Evolutionary conservation across 1,140 invertebrate species (phyloP).

Genomic region (Aporrectodea caliginosa): DNA sequence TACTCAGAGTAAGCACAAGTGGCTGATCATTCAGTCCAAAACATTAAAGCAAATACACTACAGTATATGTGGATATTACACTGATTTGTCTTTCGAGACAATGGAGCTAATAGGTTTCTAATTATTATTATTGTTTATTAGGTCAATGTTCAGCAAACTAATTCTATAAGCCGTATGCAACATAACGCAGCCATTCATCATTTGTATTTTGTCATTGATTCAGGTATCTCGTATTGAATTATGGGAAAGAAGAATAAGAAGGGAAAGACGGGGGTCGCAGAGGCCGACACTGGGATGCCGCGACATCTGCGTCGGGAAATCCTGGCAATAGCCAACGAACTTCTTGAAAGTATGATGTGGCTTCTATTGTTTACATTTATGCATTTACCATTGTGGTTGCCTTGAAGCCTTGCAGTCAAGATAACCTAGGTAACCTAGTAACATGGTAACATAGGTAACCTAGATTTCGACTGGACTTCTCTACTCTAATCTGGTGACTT

Average conservation of each 20-base stretch:
- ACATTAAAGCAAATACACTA: neutral
- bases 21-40: too few relatives aligned
- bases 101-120: too few relatives aligned
- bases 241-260: constrained; percentile 27
- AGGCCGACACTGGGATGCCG: constrained; percentile 19
- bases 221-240: neutral
- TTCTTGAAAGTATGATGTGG: constrained; percentile 16
- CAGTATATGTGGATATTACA: neutral
- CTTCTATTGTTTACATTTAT: too few relatives aligned
- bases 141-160: too few relatives aligned
- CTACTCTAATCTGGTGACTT: too few relatives aligned
- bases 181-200: neutral
- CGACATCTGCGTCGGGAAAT: constrained; percentile 10
- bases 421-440: too few relatives aligned
- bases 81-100: neutral
- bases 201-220: neutral
- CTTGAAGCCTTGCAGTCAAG: too few relatives aligned
- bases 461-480: too few relatives aligned
- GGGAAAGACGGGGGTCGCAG: neutral
- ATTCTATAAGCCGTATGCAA: neutral
- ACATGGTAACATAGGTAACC: too few relatives aligned
- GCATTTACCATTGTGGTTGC: too few relatives aligned
- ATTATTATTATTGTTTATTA: too few relatives aligned
- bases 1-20: too few relatives aligned
- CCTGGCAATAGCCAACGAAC: constrained; percentile 10